Percentiles rank a stretch among this genome's conserved stretches.
Evolutionary conservation across 1,140 invertebrate genomes (phyloP).

Genomic region (Eumaeus atala): DNA sequence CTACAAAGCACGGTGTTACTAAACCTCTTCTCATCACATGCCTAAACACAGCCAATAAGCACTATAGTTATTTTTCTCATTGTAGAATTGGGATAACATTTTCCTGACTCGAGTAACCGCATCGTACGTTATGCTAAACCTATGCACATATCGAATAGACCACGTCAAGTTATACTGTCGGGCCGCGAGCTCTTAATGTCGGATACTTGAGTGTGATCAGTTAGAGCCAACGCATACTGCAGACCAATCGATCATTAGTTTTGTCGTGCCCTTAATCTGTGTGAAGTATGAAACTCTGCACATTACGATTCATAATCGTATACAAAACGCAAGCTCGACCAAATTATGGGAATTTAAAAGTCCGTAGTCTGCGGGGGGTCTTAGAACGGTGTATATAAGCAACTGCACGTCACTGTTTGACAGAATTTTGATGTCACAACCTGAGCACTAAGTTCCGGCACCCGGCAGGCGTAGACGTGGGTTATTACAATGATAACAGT

Average conservation of each 20-base stretch:
- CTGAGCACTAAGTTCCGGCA: constrained; percentile 75
- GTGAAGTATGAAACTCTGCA: no score
- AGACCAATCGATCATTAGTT: no score
- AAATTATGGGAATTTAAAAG: no score
- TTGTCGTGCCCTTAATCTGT: no score
- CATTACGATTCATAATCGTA: no score
- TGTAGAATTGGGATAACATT: constrained; percentile 72
- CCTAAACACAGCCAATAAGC: constrained; percentile 71
- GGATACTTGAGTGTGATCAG: constrained; percentile 39
- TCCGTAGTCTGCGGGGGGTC: no score
- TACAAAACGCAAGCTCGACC: no score
- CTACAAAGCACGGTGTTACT: constrained; percentile 66
- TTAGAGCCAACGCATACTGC: constrained; percentile 15
- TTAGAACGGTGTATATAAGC: constrained; percentile 58
- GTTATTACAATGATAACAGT: neutral
- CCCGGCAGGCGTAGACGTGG: constrained; percentile 61
- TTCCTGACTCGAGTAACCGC: constrained; percentile 68
- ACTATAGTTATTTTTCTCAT: constrained; percentile 71
- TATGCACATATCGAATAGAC: constrained; percentile 66
- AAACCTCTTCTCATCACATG: constrained; percentile 71
- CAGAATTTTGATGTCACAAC: constrained; percentile 71
- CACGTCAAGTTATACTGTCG: constrained; percentile 41
- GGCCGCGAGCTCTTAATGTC: constrained; percentile 32
- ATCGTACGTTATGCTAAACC: constrained; percentile 71
- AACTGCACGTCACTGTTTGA: constrained; percentile 74